phyloP scores from a whole-genome alignment of 1,140 invertebrate species.

The Ephestia elutella region DNA sequence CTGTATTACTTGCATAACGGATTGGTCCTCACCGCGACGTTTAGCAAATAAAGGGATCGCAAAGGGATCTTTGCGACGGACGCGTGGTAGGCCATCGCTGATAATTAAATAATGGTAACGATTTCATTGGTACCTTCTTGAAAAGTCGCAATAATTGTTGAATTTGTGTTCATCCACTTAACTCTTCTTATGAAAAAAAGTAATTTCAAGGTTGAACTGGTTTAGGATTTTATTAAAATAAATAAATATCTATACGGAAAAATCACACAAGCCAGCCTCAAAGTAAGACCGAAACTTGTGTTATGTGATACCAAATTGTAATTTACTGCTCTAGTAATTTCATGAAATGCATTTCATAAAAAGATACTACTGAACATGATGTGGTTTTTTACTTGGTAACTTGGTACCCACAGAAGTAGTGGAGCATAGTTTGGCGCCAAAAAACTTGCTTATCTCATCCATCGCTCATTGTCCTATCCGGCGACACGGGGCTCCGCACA shows the following conservation, averaged over 20 bases:
- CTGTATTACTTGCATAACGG: neutral
- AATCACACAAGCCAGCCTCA: no score
- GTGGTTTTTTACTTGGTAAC: neutral
- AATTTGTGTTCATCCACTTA: no score
- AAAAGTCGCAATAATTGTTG: no score
- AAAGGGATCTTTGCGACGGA: no score
- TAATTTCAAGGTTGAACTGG: no score
- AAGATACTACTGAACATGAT: neutral
- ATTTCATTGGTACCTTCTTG: no score
- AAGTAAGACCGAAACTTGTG: no score
- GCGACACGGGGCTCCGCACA: slow-evolving; percentile 8
- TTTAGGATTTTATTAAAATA: no score
- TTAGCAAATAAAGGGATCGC: neutral
- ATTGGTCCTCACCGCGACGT: neutral
- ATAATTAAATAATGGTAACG: neutral
- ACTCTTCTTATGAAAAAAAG: no score
- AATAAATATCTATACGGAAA: no score
- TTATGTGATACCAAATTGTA: no score
- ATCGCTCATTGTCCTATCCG: slow-evolving; percentile 22
- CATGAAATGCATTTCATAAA: neutral
- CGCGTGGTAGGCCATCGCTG: neutral
- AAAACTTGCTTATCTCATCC: slow-evolving; percentile 29
- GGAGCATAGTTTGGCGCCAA: slow-evolving; percentile 20
- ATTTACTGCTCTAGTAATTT: no score
- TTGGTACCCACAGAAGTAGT: neutral